phyloP scores from a whole-genome alignment of 2,888 invertebrate species.

The Beris chalybata region DNA sequence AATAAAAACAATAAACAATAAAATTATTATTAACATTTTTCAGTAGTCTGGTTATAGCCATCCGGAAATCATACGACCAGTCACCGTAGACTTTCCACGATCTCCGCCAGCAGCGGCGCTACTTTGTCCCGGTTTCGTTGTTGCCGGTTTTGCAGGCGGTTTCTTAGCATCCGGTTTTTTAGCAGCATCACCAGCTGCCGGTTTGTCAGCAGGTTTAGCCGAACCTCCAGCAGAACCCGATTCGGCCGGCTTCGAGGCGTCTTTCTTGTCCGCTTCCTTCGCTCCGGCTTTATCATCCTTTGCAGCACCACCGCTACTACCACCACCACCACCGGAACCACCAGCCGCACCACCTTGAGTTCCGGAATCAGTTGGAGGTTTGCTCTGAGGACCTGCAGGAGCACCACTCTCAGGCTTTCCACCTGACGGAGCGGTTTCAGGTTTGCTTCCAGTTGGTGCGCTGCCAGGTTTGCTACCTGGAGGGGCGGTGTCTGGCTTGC shows the following conservation, averaged over 20 bases:
- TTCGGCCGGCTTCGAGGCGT: slow-evolving; percentile 1
- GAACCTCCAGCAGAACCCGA: slow-evolving; percentile 20
- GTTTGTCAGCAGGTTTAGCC: slow-evolving; percentile 45
- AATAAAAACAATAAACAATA: no score
- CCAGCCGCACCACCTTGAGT: neutral
- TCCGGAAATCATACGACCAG: slow-evolving; percentile 72
- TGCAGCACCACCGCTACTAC: neutral
- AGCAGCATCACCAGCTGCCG: slow-evolving; percentile 38
- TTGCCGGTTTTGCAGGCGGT: slow-evolving; percentile 48
- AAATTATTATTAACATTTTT: no score
- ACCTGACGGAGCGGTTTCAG: neutral
- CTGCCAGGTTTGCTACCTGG: slow-evolving; percentile 20
- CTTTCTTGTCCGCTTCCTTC: slow-evolving; percentile 27
- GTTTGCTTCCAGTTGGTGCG: no score
- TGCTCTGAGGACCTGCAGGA: neutral
- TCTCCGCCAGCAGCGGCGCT: slow-evolving; percentile 58
- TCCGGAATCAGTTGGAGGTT: neutral
- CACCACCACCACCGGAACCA: neutral
- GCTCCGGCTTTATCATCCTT: slow-evolving; percentile 15
- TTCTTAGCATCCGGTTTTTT: slow-evolving; percentile 39
- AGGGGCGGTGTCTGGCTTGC: neutral
- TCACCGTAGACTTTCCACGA: slow-evolving; percentile 71
- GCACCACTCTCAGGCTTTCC: neutral
- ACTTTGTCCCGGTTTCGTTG: slow-evolving; percentile 53
- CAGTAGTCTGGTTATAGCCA: slow-evolving; percentile 63